Percentiles rank a stretch among this genome's conserved stretches.
Conservation (phyloP, 2,113 vertebrate species). For the Tilapia sparmanii region DNA sequence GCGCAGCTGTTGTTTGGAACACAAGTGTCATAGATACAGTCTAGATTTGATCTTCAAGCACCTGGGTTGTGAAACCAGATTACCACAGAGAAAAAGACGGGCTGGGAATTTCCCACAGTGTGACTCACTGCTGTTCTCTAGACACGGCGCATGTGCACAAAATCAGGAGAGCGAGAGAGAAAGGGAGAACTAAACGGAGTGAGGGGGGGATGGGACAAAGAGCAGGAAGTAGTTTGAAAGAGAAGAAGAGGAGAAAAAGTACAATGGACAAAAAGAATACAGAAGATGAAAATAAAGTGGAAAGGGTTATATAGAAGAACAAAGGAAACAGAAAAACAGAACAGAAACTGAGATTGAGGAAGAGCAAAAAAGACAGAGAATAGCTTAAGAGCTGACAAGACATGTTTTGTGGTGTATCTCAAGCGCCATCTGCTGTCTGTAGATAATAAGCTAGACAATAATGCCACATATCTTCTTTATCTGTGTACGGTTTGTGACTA, state of each 20-base stretch:
- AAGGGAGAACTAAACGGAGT: not conserved
- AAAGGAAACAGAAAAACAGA: not conserved
- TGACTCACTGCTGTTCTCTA: conserved; percentile 59
- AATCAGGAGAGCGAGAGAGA: conserved; percentile 23
- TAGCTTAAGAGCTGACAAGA: not conserved
- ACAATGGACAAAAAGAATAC: not conserved
- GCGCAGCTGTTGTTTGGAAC: conserved; percentile 47
- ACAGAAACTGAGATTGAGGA: not conserved
- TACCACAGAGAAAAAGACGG: conserved; percentile 16
- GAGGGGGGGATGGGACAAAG: not conserved
- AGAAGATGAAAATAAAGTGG: not conserved
- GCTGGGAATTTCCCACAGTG: conserved; percentile 71
- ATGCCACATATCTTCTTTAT: not conserved
- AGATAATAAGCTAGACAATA: not conserved
- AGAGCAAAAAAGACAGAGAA: not conserved
- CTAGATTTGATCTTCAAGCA: conserved; percentile 49
- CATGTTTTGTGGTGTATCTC: not conserved
- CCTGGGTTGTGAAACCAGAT: conserved; percentile 65
- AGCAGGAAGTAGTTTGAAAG: conserved; percentile 15
- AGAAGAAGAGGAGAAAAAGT: not conserved
- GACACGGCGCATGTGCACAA: conserved; percentile 46
- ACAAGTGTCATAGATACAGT: conserved; percentile 37
- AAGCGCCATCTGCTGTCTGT: conserved; percentile 62
- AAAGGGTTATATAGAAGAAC: not conserved
- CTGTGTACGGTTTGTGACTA: not conserved